Conservation (phyloP, 2,888 invertebrate genomes). For the Epistrophe eligans region DNA sequence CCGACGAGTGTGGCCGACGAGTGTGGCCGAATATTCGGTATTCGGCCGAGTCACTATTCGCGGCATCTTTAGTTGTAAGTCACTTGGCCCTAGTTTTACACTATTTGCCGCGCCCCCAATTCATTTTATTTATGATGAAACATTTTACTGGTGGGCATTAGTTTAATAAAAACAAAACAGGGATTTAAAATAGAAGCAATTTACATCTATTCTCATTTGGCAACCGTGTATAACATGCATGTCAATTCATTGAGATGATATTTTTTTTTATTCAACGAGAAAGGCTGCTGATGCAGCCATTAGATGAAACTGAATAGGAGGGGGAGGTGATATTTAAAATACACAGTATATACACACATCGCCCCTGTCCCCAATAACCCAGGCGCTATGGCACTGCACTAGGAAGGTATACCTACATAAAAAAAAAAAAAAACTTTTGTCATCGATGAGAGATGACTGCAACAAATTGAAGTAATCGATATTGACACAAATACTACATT, state of each 20-base stretch:
- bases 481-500: constrained; percentile 64
- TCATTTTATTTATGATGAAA: too few relatives aligned
- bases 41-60: too few relatives aligned
- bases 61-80: too few relatives aligned
- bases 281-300: constrained; percentile 53
- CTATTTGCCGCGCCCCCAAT: too few relatives aligned
- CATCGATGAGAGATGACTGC: constrained; percentile 53
- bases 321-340: constrained; percentile 1
- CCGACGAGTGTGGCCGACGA: too few relatives aligned
- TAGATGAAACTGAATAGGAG: constrained; percentile 32
- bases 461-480: constrained; percentile 56
- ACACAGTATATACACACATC: background rate
- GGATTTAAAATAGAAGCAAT: too few relatives aligned
- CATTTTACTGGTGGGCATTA: too few relatives aligned
- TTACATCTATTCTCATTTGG: background rate
- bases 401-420: background rate
- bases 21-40: too few relatives aligned
- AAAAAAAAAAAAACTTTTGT: constrained; percentile 27
- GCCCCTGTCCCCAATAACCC: background rate
- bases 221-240: constrained; percentile 19
- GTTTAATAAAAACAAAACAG: too few relatives aligned
- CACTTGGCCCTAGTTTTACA: too few relatives aligned
- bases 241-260: constrained; percentile 16
- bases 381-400: background rate
- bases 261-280: constrained; percentile 19